Percentiles rank a stretch among this genome's conserved stretches.
Evolutionary conservation across 1,140 invertebrate genomes (phyloP).

Genomic region (Drosophila elegans): DNA sequence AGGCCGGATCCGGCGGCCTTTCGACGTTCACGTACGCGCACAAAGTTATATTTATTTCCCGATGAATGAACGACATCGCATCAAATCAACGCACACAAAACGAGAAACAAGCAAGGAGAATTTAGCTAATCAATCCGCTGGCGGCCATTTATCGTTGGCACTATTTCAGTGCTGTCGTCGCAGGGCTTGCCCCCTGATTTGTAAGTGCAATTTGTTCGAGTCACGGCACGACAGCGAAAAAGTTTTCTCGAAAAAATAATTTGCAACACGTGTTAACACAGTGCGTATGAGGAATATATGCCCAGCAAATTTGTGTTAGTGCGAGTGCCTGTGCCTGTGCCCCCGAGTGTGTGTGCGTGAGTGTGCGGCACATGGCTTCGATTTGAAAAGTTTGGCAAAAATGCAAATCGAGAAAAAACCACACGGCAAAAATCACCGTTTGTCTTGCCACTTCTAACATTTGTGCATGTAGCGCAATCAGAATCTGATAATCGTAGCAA

Average conservation of each 20-base stretch:
- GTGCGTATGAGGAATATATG: conserved; percentile 67
- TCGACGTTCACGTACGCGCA: conserved; percentile 22
- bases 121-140: conserved; percentile 28
- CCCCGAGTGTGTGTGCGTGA: conserved; percentile 19
- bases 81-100: conserved; percentile 30
- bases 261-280: conserved; percentile 77
- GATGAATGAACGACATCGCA: conserved; percentile 16
- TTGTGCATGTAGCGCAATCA: conserved; percentile 33
- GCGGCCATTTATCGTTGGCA: conserved; percentile 38
- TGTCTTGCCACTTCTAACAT: conserved; percentile 18
- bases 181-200: conserved; percentile 20
- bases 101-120: not conserved
- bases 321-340: not conserved
- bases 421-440: conserved; percentile 3
- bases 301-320: conserved; percentile 7
- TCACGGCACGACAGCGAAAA: conserved; percentile 50
- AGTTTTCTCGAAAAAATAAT: conserved; percentile 47
- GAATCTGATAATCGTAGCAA: not conserved
- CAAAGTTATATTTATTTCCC: conserved; percentile 29
- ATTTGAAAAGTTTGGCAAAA: conserved; percentile 17
- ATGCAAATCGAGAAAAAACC: conserved; percentile 7
- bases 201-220: conserved; percentile 58
- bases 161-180: conserved; percentile 30
- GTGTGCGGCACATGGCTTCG: conserved; percentile 33
- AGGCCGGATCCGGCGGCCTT: conserved; percentile 29